These are phyloP conservation scores for Hirtodrosophila alboralis DNA, from an alignment of 2,888 invertebrate species.

Conservation along the genomic window DNA sequence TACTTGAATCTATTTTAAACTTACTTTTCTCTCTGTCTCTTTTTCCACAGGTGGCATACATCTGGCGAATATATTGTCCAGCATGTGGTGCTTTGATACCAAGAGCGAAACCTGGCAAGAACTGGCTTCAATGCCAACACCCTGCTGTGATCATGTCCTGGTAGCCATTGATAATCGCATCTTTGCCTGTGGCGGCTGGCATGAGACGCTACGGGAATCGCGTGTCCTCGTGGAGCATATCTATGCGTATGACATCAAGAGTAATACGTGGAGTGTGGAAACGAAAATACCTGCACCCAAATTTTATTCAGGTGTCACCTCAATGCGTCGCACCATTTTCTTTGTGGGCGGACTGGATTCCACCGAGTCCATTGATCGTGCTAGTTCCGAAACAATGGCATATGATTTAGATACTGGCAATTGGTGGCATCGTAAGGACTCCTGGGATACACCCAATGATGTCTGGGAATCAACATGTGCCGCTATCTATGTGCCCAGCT, in stretches of 20 bases:
- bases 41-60: constrained; percentile 80
- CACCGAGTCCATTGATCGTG: constrained; percentile 88
- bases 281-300: constrained; percentile 88
- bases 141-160: constrained; percentile 88
- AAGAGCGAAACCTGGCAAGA: constrained; percentile 85
- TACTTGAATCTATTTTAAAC: no score
- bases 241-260: constrained; percentile 87
- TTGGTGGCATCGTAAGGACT: constrained; percentile 87
- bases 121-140: constrained; percentile 86
- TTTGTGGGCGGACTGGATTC: constrained; percentile 89
- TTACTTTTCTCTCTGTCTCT: constrained; percentile 49
- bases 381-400: constrained; percentile 88
- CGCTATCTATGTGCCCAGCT: constrained; percentile 87
- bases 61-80: constrained; percentile 84
- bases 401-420: constrained; percentile 87
- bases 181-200: constrained; percentile 89
- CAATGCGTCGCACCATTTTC: constrained; percentile 87
- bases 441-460: constrained; percentile 88
- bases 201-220: constrained; percentile 85
- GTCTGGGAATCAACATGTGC: constrained; percentile 90
- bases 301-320: constrained; percentile 88
- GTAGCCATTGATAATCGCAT: constrained; percentile 86
- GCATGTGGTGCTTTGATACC: constrained; percentile 85
- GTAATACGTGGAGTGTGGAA: constrained; percentile 86
- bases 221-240: constrained; percentile 87